Conservation (phyloP, 2,888 invertebrate species). For the Cremastinae sp. region DNA sequence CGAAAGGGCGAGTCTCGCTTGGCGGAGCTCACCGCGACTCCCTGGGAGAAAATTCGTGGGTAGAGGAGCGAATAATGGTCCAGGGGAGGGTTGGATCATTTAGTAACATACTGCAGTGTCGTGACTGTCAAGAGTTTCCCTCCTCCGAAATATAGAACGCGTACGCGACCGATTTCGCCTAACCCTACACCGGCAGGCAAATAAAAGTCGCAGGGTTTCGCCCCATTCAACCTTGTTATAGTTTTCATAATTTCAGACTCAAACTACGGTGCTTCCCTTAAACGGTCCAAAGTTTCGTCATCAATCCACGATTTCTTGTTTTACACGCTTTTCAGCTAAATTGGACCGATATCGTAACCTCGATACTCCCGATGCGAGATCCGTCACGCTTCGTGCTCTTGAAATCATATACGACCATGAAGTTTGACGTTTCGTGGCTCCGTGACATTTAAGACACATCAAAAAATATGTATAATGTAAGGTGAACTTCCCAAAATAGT, state of each 20-base stretch:
- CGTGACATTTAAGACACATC: too few relatives aligned
- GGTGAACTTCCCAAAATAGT: too few relatives aligned
- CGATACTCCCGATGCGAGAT: too few relatives aligned
- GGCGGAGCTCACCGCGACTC: constrained; percentile 45
- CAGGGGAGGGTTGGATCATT: constrained; percentile 77
- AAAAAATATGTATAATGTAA: too few relatives aligned
- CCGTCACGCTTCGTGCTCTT: too few relatives aligned
- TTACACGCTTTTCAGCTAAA: too few relatives aligned
- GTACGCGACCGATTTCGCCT: constrained; percentile 6
- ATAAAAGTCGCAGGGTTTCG: background rate
- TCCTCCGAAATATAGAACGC: constrained; percentile 51
- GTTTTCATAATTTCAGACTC: constrained; percentile 23
- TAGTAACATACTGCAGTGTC: constrained; percentile 79
- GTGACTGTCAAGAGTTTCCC: constrained; percentile 69
- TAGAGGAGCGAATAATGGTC: constrained; percentile 74
- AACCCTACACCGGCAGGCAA: background rate
- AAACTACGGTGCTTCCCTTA: too few relatives aligned
- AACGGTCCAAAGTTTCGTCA: too few relatives aligned
- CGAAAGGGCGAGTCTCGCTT: constrained; percentile 58
- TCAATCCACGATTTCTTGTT: too few relatives aligned
- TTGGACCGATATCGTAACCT: too few relatives aligned
- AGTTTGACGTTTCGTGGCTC: too few relatives aligned
- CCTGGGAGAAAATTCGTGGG: constrained; percentile 60
- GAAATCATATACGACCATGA: too few relatives aligned
- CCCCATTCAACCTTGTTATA: constrained; percentile 19